Percentiles rank a stretch among this genome's conserved stretches.
Evolutionary conservation across 2,797 vertebrate genomes (phyloP).

Genomic region (Zenarchopterus dispar): DNA sequence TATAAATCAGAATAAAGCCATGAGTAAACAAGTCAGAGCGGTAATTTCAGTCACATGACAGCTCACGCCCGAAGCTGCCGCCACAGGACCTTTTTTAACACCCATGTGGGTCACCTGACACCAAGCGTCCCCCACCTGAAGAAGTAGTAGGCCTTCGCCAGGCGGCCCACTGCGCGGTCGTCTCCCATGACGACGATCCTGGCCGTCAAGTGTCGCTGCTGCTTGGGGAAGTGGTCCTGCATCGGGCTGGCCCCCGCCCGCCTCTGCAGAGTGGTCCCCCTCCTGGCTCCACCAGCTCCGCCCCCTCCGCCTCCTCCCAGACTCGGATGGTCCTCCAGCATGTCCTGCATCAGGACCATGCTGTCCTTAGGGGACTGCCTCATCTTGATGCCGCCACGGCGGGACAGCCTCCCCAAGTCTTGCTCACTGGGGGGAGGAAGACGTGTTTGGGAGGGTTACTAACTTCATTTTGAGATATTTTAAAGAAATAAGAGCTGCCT

Average conservation of each 20-base stretch:
- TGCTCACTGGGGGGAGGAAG: constrained; percentile 62
- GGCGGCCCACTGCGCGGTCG: constrained; percentile 88
- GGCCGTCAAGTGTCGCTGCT: constrained; percentile 86
- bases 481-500: neutral
- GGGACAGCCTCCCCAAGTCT: constrained; percentile 73
- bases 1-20: too few species aligned
- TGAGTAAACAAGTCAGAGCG: too few species aligned
- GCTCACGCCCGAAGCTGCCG: neutral
- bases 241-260: constrained; percentile 60
- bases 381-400: constrained; percentile 88
- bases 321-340: constrained; percentile 66
- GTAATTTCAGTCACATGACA: too few species aligned
- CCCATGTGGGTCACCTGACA: neutral
- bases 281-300: constrained; percentile 58
- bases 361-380: constrained; percentile 78
- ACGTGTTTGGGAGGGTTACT: too few species aligned
- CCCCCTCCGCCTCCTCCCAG: constrained; percentile 56
- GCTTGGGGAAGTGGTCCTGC: constrained; percentile 65
- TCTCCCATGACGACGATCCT: constrained; percentile 90
- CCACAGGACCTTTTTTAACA: neutral
- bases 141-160: constrained; percentile 88
- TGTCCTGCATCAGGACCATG: constrained; percentile 81
- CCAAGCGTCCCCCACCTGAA: constrained; percentile 82
- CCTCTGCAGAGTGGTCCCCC: constrained; percentile 74
- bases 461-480: too few species aligned